Conservation (phyloP, 2,888 invertebrate genomes). For the Cantharis flavilabris region DNA sequence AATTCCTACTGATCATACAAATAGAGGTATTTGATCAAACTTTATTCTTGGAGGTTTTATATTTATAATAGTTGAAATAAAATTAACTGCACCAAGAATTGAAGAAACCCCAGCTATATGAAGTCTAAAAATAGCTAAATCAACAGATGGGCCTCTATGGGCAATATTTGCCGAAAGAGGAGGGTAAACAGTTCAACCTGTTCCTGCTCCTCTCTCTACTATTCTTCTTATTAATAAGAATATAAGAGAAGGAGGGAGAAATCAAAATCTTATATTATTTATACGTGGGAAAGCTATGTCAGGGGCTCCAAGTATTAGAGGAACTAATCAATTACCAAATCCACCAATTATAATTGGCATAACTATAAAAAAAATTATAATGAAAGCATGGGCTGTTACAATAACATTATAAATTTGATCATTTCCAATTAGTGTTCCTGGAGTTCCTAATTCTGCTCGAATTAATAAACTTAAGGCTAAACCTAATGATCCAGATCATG, state of each 20-base stretch:
- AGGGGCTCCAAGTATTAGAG: constrained; percentile 74
- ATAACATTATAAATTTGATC: constrained; percentile 80
- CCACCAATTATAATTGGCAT: constrained; percentile 79
- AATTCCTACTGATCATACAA: constrained; percentile 74
- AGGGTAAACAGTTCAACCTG: constrained; percentile 80
- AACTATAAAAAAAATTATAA: constrained; percentile 73
- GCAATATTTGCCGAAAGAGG: constrained; percentile 67
- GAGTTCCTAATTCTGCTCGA: constrained; percentile 72
- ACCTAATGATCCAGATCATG: constrained; percentile 72
- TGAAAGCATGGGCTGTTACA: constrained; percentile 79
- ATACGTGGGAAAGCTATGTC: constrained; percentile 84
- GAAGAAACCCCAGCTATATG: constrained; percentile 76
- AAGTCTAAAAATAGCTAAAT: constrained; percentile 76
- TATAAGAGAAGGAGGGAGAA: constrained; percentile 72
- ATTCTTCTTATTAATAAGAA: constrained; percentile 67
- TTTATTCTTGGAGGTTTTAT: constrained; percentile 66
- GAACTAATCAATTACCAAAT: constrained; percentile 82
- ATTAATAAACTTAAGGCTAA: constrained; percentile 72
- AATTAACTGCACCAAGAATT: constrained; percentile 79
- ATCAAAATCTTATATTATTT: constrained; percentile 85
- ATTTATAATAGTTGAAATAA: constrained; percentile 77
- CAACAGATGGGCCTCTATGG: constrained; percentile 71
- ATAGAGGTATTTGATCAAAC: constrained; percentile 70
- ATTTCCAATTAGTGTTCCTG: constrained; percentile 70
- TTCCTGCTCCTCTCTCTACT: constrained; percentile 73